Evolutionary conservation across 2,888 invertebrate species (phyloP).

Genomic region (Lasiommata megera): DNA sequence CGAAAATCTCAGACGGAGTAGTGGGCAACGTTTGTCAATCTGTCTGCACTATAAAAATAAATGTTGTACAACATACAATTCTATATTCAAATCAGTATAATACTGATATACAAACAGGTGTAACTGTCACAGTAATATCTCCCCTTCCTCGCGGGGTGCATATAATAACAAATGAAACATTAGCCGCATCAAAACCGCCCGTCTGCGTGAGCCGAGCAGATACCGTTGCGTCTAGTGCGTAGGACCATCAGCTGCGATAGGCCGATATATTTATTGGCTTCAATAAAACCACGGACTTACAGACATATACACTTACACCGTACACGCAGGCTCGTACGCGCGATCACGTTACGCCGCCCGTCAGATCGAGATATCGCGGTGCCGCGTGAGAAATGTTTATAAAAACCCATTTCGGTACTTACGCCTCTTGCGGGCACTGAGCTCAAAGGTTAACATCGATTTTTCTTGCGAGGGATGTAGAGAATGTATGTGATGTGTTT

Average conservation of each 20-base stretch:
- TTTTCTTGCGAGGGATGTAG: no score
- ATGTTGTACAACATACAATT: no score
- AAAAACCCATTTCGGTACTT: conserved; percentile 6
- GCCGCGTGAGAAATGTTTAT: conserved; percentile 24
- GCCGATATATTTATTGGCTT: conserved; percentile 55
- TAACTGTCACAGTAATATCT: no score
- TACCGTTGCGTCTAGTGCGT: conserved; percentile 63
- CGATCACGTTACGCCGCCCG: conserved; percentile 24
- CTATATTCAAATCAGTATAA: no score
- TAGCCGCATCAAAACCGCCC: conserved; percentile 37
- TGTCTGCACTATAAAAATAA: no score
- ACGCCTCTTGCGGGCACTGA: not conserved
- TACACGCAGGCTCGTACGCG: not conserved
- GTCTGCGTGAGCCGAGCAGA: conserved; percentile 37
- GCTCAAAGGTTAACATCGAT: not conserved
- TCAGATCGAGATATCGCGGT: conserved; percentile 19
- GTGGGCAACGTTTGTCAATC: no score
- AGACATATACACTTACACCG: conserved; percentile 31
- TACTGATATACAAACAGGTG: no score
- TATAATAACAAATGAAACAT: not conserved
- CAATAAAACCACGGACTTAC: conserved; percentile 50
- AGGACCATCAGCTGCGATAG: conserved; percentile 58
- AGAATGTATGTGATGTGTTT: no score
- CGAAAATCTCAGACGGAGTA: no score
- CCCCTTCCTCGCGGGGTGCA: no score